These are phyloP conservation scores for Perdita meconis DNA, from an alignment of 2,888 invertebrate genomes.

Conservation along the genomic window DNA sequence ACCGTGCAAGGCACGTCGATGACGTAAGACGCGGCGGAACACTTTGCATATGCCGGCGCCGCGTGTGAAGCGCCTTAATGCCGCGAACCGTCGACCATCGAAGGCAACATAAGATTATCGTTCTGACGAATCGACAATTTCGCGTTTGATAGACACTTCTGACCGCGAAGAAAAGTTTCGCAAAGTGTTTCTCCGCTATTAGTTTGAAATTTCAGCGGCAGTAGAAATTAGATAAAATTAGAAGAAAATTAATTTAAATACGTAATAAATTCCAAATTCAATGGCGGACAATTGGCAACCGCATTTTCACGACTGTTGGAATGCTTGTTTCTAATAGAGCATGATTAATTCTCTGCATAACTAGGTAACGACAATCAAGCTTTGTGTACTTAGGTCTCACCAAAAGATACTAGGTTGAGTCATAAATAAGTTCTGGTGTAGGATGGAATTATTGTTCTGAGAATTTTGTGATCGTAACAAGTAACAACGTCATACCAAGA, in stretches of 20 bases:
- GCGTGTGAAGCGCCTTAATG: constrained; percentile 41
- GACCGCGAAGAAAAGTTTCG: constrained; percentile 39
- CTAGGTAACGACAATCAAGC: constrained; percentile 31
- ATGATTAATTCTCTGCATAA: constrained; percentile 60
- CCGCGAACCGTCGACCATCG: not conserved
- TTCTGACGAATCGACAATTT: constrained; percentile 38
- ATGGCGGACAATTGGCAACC: constrained; percentile 6
- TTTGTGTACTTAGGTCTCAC: too few species aligned
- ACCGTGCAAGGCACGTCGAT: constrained; percentile 81
- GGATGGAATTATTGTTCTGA: too few species aligned
- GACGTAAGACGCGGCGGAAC: constrained; percentile 75
- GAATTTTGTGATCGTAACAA: too few species aligned
- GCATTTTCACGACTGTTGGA: constrained; percentile 54
- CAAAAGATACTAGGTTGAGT: too few species aligned
- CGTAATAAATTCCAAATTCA: constrained; percentile 14
- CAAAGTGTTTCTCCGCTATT: not conserved
- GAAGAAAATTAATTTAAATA: not conserved
- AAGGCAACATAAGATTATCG: not conserved
- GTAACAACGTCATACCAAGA: too few species aligned
- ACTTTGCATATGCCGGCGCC: constrained; percentile 47
- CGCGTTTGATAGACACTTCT: constrained; percentile 26
- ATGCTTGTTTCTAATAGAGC: constrained; percentile 53
- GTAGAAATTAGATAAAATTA: too few species aligned
- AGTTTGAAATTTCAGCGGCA: not conserved
- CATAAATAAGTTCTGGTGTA: too few species aligned